Evolutionary conservation across 1,140 invertebrate genomes (phyloP).

Genomic region (Drosophila lini): DNA sequence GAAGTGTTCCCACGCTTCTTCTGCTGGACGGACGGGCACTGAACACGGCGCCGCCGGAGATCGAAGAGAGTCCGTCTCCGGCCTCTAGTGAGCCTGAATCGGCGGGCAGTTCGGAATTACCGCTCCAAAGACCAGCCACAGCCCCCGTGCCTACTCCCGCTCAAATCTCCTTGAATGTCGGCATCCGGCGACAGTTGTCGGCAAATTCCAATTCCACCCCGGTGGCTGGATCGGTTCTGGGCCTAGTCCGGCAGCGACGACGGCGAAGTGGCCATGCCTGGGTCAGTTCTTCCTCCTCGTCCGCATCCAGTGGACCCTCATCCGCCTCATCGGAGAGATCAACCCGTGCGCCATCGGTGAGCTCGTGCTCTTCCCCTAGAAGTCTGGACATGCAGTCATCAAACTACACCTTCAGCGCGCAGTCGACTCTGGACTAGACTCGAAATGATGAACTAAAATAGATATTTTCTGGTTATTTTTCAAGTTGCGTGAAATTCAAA

Average conservation of each 20-base stretch:
- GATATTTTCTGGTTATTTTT: background rate
- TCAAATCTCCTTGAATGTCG: conserved; percentile 43
- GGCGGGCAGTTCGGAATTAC: conserved; percentile 21
- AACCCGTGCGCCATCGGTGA: conserved; percentile 57
- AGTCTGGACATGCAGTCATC: conserved; percentile 63
- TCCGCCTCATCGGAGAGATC: conserved; percentile 58
- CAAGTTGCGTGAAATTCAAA: background rate
- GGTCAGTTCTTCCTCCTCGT: conserved; percentile 61
- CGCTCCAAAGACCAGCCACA: conserved; percentile 51
- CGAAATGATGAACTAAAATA: background rate
- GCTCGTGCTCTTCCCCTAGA: conserved; percentile 62
- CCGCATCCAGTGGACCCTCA: conserved; percentile 60
- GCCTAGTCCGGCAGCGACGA: conserved; percentile 65
- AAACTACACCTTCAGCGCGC: conserved; percentile 53
- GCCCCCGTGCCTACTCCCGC: conserved; percentile 45
- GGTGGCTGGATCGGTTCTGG: conserved; percentile 73
- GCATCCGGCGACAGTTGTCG: conserved; percentile 23
- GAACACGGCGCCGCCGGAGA: background rate
- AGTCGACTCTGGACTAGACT: conserved; percentile 47
- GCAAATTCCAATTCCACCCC: conserved; percentile 45
- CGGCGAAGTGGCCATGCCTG: conserved; percentile 70
- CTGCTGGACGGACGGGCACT: conserved; percentile 82
- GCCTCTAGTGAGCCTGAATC: conserved; percentile 65
- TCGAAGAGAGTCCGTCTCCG: conserved; percentile 56
- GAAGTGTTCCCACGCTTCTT: conserved; percentile 81